Evolutionary conservation across 1,140 invertebrate species (phyloP), one percentile per base, ranked within the genome.

Genomic region (Lethrus apterus): DNA sequence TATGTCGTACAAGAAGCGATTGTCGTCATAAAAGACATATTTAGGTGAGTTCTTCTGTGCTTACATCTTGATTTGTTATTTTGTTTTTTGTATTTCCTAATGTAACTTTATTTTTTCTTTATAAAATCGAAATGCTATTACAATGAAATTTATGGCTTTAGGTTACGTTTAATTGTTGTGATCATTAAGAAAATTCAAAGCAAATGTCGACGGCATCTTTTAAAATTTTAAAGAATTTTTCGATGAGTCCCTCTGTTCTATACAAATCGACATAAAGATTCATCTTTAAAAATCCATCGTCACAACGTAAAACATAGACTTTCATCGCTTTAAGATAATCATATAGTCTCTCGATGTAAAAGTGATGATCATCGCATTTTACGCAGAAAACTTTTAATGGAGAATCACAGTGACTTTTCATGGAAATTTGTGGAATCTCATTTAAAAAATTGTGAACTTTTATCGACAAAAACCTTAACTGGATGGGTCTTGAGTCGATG

Each of bases 1-100:
- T 99, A 99, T 68, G 97, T 99, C 15, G 96, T 99, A 1, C 97
- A 99, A 73, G 97, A 99, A 67, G 97, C 97, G 2, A 98, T 99
- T 55, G 97, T 99, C 1, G 97, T 99, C 1, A 99, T 99, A 57
- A 99, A 99, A 75, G 96, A 98, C 65, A 99, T 99, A 54, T 99
- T 99, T 79, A 60, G 62, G 62, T 64, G 50, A 50, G 58, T 41
- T 14, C 34, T 23, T 33, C 11, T 21, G n/a, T 9, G 34, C 36
- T n/a, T n/a, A n/a, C n/a, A n/a, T n/a, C n/a, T n/a, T n/a, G n/a
- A n/a, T n/a, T n/a, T n/a, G n/a, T n/a, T n/a, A n/a, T n/a, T n/a
- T n/a, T n/a, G n/a, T n/a, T n/a, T n/a, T n/a, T 45, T 7, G 7
- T n/a, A 29, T 29, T 7, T 29, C 24, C 24, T 8, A 8, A 8